These are phyloP conservation scores for Ceramica pisi DNA, from an alignment of 2,888 invertebrate genomes.

Conservation along the genomic window DNA sequence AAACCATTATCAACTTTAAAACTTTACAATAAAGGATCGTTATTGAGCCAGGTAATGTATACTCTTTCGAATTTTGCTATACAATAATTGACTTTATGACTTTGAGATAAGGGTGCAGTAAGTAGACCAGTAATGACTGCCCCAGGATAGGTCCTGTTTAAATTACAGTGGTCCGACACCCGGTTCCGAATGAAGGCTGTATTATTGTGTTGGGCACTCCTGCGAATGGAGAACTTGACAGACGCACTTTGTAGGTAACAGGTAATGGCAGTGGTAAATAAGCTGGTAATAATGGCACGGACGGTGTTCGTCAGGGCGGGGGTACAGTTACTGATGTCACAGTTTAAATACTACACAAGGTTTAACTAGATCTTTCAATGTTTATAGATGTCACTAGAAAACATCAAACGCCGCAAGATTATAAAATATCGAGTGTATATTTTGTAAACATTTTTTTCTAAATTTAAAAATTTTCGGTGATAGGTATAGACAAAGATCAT, in stretches of 20 bases:
- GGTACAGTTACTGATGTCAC: background rate
- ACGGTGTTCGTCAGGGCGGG: slow-evolving; percentile 7
- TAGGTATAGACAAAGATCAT: background rate
- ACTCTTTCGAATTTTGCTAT: slow-evolving; percentile 25
- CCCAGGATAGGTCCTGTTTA: slow-evolving; percentile 68
- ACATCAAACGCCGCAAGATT: too few species aligned
- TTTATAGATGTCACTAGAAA: too few species aligned
- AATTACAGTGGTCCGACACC: slow-evolving; percentile 65
- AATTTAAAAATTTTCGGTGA: too few species aligned
- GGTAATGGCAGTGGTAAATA: slow-evolving; percentile 53
- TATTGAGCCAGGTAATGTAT: slow-evolving; percentile 23
- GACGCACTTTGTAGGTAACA: slow-evolving; percentile 57
- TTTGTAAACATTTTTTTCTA: too few species aligned
- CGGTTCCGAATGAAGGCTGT: slow-evolving; percentile 63
- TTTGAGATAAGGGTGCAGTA: slow-evolving; percentile 46
- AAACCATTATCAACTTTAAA: slow-evolving; percentile 53
- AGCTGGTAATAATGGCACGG: slow-evolving; percentile 52
- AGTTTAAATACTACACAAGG: slow-evolving; percentile 3
- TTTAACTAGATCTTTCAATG: background rate
- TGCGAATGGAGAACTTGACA: slow-evolving; percentile 49
- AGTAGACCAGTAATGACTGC: slow-evolving; percentile 57
- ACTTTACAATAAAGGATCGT: slow-evolving; percentile 24
- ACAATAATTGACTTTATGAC: slow-evolving; percentile 34
- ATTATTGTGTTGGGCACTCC: slow-evolving; percentile 60
- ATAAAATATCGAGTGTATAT: too few species aligned